phyloP scores from a whole-genome alignment of 2,113 vertebrate genomes.

The Laterallus jamaicensis region DNA sequence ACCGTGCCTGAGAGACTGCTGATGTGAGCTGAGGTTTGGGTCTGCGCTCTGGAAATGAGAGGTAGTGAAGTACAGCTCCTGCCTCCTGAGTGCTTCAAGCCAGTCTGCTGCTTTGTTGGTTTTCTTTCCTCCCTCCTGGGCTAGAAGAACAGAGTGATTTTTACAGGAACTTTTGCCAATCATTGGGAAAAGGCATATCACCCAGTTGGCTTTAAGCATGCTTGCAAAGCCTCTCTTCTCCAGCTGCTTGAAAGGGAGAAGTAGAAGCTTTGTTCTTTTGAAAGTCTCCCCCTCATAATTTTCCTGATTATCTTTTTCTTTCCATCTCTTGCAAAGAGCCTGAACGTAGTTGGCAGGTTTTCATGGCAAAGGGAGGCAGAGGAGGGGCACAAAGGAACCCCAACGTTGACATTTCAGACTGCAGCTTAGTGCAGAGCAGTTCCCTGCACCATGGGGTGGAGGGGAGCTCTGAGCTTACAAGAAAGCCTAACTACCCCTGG shows the following conservation, averaged over 20 bases:
- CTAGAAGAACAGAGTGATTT: neutral
- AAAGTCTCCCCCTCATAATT: neutral
- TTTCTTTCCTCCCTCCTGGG: no score
- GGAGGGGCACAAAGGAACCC: neutral
- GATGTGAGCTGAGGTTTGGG: neutral
- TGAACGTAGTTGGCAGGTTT: neutral
- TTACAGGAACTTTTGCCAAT: neutral
- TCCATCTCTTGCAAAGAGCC: neutral
- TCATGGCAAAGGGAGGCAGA: neutral
- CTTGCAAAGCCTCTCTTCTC: neutral
- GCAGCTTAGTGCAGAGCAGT: neutral
- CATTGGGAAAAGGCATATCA: neutral
- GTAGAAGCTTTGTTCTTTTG: neutral
- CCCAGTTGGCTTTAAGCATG: neutral
- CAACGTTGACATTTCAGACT: neutral
- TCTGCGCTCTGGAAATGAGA: neutral
- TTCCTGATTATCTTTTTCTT: neutral
- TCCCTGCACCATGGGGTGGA: neutral
- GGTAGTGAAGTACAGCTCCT: neutral
- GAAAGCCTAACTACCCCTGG: neutral
- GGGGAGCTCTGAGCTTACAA: neutral
- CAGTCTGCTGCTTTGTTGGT: neutral
- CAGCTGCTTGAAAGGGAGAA: neutral
- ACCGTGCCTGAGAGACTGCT: rapidly evolving
- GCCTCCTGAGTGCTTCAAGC: neutral